Evolutionary conservation across 2,797 vertebrate genomes (phyloP), one percentile per base, ranked within the genome.

Genomic region (Antrozous pallidus): DNA sequence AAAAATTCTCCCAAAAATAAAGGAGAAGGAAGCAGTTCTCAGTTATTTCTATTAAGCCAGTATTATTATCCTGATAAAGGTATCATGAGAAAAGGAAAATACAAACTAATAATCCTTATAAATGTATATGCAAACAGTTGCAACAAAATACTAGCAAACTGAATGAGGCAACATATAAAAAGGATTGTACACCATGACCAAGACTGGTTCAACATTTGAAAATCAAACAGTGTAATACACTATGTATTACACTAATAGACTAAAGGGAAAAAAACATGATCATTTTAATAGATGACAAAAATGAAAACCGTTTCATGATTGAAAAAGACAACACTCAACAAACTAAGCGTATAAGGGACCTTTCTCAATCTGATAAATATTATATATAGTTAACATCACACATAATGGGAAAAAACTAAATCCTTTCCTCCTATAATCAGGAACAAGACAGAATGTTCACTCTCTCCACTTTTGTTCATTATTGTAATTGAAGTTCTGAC

Each of bases 221-320:
- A 56, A 56, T 56, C 54, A 51, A 77, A 51, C 26, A 70, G 26
- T 71, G 3, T 56, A 71, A 88, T 67, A 63, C 8, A 38, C 24
- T 67, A 81, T 49, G n/a, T n/a, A n/a, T n/a, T n/a, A n/a, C n/a
- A 87, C 70, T 85, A 80, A 90, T 31, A 86, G 14, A 86, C 49
- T 74, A 93, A 90, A 51, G 49, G 28, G 2, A 58, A 69, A 88
- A 74, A 40, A 28, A 31, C 38, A 61, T n/a, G 5, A 81, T 74
- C 40, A 33, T 82, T 40, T 85, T 80, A 85, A 69, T 22, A 82
- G 33, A 83, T 75, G 49, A 45, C n/a, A 79, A 94, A 74, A 75
- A 40, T 26, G 12, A 91, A 74, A 31, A 91, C 24, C 36, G 4
- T 69, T 74, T 88, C 22, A 47, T 54, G 58, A 70, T 51, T 49